Evolutionary conservation across 2,113 vertebrate genomes (phyloP), one percentile per base, ranked within the genome.

Genomic region (Scartelaos histophorus): DNA sequence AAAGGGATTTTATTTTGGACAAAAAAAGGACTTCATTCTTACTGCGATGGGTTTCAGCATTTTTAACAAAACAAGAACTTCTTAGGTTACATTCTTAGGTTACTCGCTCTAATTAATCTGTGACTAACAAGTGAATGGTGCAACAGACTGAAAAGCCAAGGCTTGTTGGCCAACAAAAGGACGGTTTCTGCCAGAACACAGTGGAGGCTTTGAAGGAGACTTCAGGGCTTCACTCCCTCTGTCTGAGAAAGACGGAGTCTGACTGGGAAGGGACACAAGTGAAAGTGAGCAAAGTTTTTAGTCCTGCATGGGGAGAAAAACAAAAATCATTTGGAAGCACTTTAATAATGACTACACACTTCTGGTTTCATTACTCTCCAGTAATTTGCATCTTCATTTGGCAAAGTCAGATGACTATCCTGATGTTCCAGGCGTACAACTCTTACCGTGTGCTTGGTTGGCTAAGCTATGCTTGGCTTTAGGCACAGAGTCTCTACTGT

Each of bases 11-110:
- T 24, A 24, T 11, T 80, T 76, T 79, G 51, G 53, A 4, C 29
- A 29, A 29, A 29, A 29, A 29, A 29, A 29, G 29, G 2, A 29
- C 29, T 4, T 29, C 2, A 29, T 29, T 29, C 29, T 29, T 29
- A 29, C 29, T 12, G 70, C 73, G 45, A 61, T 38, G 58, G n/a
- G 45, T 54, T 76, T 76, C 11, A 72, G 46, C 70, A 76, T 67
- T 61, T 16, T n/a, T 9, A 71, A 38, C 53, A 13, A 25, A 60
- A 25, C 7, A 60, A 25, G 16, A 7, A 29, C 22, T 1, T 17
- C 57, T 60, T 25, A 17, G 9, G 1, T 43, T 43, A 10, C 58
- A 61, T 61, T 61, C 22, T 61, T 61, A 29, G 15, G 16, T 61
- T 34, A 34, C 58, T 17, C 16, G 58, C 58, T 34, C 58, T 34